These are phyloP conservation scores for Hypothenemus hampei DNA, from an alignment of 1,140 invertebrate genomes.

Conservation along the genomic window DNA sequence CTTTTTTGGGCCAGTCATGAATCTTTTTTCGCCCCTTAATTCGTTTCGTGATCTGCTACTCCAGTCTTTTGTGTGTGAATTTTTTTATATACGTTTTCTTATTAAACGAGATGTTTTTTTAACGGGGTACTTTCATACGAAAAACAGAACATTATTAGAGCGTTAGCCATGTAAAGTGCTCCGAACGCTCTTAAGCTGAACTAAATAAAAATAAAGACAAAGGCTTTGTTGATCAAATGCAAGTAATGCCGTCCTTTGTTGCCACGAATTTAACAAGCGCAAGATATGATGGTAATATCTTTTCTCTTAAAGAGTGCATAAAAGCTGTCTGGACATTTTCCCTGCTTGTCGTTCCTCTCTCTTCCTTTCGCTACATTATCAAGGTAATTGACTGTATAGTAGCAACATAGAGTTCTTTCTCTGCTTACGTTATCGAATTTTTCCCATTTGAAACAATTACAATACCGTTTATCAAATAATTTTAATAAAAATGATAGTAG, in stretches of 20 bases:
- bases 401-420: conserved; percentile 7
- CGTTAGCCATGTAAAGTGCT: too few relatives aligned
- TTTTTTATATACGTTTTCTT: too few relatives aligned
- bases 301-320: conserved; percentile 24
- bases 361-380: conserved; percentile 21
- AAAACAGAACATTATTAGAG: too few relatives aligned
- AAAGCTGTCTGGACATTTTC: conserved; percentile 24
- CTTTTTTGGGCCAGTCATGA: conserved; percentile 10
- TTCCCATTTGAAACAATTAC: too few relatives aligned
- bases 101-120: too few relatives aligned
- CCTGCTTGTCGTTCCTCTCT: conserved; percentile 24
- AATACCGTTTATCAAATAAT: not conserved
- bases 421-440: too few relatives aligned
- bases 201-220: conserved; percentile 3
- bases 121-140: too few relatives aligned
- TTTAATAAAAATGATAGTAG: not conserved
- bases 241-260: conserved; percentile 24
- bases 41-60: conserved; percentile 12
- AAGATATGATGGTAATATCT: conserved; percentile 25
- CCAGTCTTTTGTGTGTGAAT: conserved; percentile 5
- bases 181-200: too few relatives aligned
- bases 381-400: conserved; percentile 19
- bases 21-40: conserved; percentile 14
- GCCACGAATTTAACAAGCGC: conserved; percentile 22
- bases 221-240: conserved; percentile 22